These are phyloP conservation scores for Strigamia transsilvanica DNA, from an alignment of 2,888 invertebrate genomes.

Conservation along the genomic window DNA sequence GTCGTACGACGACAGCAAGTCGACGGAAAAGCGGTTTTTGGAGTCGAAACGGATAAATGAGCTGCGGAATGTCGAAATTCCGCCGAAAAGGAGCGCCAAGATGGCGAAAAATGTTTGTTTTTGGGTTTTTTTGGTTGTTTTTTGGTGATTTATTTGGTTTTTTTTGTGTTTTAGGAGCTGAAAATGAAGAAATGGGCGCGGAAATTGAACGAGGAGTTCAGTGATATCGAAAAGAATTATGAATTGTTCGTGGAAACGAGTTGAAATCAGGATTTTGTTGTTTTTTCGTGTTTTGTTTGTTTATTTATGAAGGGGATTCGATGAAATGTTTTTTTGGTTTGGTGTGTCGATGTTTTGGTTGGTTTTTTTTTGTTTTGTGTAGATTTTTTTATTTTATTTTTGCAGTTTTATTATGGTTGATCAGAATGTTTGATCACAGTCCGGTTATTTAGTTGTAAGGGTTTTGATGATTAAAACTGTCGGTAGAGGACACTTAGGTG, in stretches of 20 bases:
- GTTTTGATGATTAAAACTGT: no score
- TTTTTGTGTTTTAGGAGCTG: not conserved
- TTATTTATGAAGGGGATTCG: no score
- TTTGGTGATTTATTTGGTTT: no score
- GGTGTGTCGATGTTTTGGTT: no score
- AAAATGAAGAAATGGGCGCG: not conserved
- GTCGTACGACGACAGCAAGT: not conserved
- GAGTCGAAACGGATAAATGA: not conserved
- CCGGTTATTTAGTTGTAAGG: no score
- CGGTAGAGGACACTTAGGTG: no score
- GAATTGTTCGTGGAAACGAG: constrained; percentile 1
- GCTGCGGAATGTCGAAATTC: not conserved
- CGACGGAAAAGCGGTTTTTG: not conserved
- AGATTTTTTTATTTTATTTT: no score
- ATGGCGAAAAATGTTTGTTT: not conserved
- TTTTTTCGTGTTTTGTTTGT: not conserved
- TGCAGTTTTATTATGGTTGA: no score
- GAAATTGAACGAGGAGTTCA: constrained; percentile 44
- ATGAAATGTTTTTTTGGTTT: no score
- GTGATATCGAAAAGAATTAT: constrained; percentile 27
- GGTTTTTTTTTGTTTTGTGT: no score
- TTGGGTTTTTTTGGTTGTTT: not conserved
- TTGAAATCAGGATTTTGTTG: not conserved
- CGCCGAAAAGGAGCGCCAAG: not conserved
- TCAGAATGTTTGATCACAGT: no score